Base-by-base conservation (phyloP, 2,113 vertebrate genomes). In the Petromus typicus region DNA sequence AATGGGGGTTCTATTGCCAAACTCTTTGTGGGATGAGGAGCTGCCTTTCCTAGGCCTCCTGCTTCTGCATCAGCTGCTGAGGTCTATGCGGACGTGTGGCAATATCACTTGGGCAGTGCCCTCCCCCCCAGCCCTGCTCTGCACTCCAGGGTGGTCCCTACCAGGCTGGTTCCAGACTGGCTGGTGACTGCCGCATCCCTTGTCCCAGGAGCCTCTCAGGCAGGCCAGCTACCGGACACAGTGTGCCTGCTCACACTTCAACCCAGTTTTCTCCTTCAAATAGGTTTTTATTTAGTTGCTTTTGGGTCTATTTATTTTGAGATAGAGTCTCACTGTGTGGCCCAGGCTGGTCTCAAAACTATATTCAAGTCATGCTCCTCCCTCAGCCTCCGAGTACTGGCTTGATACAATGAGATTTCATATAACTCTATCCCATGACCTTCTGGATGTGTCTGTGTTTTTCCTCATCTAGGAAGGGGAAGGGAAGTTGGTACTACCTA, bases 1-100 rank as follows among this genome's bases (percentile, higher is more conserved):
- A 5, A 79, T 18, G 6, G 67, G 64, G 76, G 7, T 57, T 76
- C 34, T 0, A 3, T 43, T 90, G 92, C 95, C 96, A 97, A 94
- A 91, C 86, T 56, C 89, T 83, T 79, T 94, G 89, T 96, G 96
- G 40, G 82, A 89, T 63, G 84, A 95, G 67, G 76, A 81, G 66
- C 4, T 82, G 90, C n/a, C 89, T 90, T 67, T 84, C 43, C 83
- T 80, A 64, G 59, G 57, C 4, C 0, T 11, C 51, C 71, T 89
- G 86, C 67, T 88, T 67, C 86, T 71, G 82, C 69, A n/a, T 78
- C 86, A 5, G 20, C 59, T 3, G 81, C 61, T 56, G 12, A 3
- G 2, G 93, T 86, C 59, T 22, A 16, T 54, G 76, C 0, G 9
- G 89, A 89, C 12, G 23, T 37, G 64, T 66, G 69, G 64, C 51